Percentiles rank a stretch among this genome's conserved stretches.
Evolutionary conservation across 2,113 vertebrate genomes (phyloP).

Genomic region (Arizona elegans): DNA sequence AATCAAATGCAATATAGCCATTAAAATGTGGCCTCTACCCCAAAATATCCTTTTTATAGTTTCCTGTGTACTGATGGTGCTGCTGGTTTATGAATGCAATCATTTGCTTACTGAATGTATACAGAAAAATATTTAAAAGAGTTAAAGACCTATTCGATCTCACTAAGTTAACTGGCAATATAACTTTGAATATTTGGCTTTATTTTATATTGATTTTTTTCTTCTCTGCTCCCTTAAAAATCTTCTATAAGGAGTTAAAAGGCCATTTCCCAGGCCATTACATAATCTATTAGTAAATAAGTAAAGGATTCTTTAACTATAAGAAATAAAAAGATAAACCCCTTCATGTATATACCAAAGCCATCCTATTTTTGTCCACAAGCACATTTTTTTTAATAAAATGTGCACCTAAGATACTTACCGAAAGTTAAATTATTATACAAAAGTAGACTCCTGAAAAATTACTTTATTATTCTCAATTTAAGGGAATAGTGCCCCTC

Average conservation of each 20-base stretch:
- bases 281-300: not conserved
- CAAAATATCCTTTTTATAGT: not conserved
- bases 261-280: not conserved
- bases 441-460: slow-evolving; percentile 53
- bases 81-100: not conserved
- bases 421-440: slow-evolving; percentile 57
- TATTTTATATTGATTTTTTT: not conserved
- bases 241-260: not conserved
- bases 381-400: slow-evolving; percentile 3
- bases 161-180: not conserved
- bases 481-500: slow-evolving; percentile 35
- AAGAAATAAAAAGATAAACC: not conserved
- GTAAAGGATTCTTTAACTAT: not conserved
- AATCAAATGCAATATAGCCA: not conserved
- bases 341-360: not conserved
- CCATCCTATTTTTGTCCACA: slow-evolving; percentile 30
- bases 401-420: slow-evolving; percentile 31
- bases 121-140: not conserved
- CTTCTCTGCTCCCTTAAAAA: not conserved
- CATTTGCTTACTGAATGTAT: not conserved
- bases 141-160: not conserved
- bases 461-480: slow-evolving; percentile 52
- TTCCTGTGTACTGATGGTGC: not conserved
- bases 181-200: not conserved
- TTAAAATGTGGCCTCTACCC: not conserved